Conservation (phyloP, 1,140 invertebrate species). For the Contarinia nasturtii region DNA sequence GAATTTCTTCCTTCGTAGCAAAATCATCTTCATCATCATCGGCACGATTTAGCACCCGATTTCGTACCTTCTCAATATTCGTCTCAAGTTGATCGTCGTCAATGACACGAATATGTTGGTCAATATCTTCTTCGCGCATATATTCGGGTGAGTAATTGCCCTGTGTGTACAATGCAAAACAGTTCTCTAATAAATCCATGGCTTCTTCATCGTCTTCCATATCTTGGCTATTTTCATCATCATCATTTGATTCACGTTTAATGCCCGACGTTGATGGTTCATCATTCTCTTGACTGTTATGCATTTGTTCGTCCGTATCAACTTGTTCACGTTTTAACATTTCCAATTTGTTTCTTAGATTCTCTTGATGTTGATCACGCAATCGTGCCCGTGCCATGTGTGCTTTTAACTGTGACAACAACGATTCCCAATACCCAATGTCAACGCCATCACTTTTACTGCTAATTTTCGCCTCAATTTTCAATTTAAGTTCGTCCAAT, state of each 20-base stretch:
- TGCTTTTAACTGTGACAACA: constrained; percentile 83
- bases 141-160: constrained; percentile 74
- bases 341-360: constrained; percentile 74
- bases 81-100: constrained; percentile 61
- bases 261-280: background rate
- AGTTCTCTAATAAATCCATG: constrained; percentile 35
- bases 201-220: constrained; percentile 20
- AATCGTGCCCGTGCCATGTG: constrained; percentile 87
- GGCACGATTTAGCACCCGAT: constrained; percentile 30
- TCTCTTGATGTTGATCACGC: constrained; percentile 80
- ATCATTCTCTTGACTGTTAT: constrained; percentile 10
- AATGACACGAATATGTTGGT: constrained; percentile 48
- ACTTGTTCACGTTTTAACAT: constrained; percentile 78
- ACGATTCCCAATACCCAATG: constrained; percentile 92
- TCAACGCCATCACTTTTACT: constrained; percentile 78
- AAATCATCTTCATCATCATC: constrained; percentile 10
- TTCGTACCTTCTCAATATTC: constrained; percentile 50
- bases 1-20: constrained; percentile 31
- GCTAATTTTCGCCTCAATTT: constrained; percentile 79
- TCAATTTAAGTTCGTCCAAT: constrained; percentile 58
- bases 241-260: background rate
- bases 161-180: constrained; percentile 48
- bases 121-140: constrained; percentile 43
- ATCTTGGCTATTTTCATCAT: constrained; percentile 12
- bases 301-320: constrained; percentile 24